Evolutionary conservation across 1,140 invertebrate species (phyloP).

Genomic region (Ectropis grisescens): DNA sequence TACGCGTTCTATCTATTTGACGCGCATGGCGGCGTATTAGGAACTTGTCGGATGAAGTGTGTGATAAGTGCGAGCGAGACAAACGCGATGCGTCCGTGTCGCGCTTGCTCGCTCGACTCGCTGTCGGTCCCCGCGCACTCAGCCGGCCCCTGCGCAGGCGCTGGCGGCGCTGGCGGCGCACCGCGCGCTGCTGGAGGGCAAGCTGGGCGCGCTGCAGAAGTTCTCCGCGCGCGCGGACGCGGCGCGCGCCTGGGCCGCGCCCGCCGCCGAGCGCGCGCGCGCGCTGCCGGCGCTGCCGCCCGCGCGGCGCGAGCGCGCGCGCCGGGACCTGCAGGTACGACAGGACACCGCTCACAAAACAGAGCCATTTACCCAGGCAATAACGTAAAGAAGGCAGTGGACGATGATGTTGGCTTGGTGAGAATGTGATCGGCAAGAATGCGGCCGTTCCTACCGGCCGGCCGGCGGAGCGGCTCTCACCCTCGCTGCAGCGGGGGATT

Average conservation of each 20-base stretch:
- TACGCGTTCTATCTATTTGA: too few relatives aligned
- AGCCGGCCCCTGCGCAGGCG: constrained; percentile 29
- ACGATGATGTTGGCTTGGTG: too few relatives aligned
- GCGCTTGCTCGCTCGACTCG: too few relatives aligned
- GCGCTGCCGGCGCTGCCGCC: constrained; percentile 49
- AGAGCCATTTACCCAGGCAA: too few relatives aligned
- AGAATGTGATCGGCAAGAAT: too few relatives aligned
- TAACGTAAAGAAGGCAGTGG: too few relatives aligned
- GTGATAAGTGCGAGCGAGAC: not conserved
- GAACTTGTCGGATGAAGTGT: not conserved
- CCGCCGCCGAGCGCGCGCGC: constrained; percentile 58
- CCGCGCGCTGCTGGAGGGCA: constrained; percentile 72
- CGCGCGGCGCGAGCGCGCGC: constrained; percentile 30
- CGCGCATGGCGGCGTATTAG: too few relatives aligned
- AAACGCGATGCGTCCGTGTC: not conserved
- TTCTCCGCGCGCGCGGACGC: constrained; percentile 71
- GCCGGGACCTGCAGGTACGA: too few relatives aligned
- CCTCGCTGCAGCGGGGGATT: too few relatives aligned
- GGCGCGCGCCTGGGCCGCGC: constrained; percentile 64
- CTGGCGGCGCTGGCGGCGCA: constrained; percentile 65
- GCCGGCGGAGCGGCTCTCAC: too few relatives aligned
- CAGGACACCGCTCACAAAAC: too few relatives aligned
- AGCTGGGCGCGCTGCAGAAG: constrained; percentile 73
- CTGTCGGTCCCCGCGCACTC: not conserved
- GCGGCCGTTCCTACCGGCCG: too few relatives aligned